Base-by-base conservation (phyloP, 37 sponge, comb jelly and placozoan genomes). In the Axinella damicornis region DNA sequence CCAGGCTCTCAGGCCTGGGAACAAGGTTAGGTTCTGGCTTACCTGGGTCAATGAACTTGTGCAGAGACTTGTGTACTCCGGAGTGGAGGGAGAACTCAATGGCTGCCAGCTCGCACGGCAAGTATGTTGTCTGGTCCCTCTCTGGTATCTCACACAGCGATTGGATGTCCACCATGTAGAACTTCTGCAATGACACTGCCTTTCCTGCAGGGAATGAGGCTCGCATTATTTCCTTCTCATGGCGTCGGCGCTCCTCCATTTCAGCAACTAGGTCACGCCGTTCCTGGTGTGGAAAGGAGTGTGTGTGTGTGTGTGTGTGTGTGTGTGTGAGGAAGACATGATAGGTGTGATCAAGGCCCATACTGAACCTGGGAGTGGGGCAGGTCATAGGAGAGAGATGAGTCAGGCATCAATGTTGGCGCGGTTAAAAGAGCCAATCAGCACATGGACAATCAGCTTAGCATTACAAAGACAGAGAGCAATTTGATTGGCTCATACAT, bases 11-110 rank as follows among this genome's bases (percentile, higher is more conserved):
- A n/a, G n/a, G n/a, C n/a, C n/a, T n/a, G n/a, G n/a, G n/a, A n/a
- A n/a, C n/a, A n/a, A n/a, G n/a, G n/a, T n/a, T n/a, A n/a, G n/a
- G n/a, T 5, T 36, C 1, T 41, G 24, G 16, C 61, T 79, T 41
- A 91, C 92, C 92, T 65, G 95, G 95, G 67, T 87, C 74, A n/a
- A 88, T 85, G 71, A 95, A 91, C 17, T 35, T 77, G 76, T 95
- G 95, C 57, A 57, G 72, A 12, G 58, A 36, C 28, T 40, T 53
- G 1, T 31, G 32, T 0, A 82, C 76, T 54, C 95, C 95, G 54
- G 67, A 32, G 20, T 64, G 40, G 12, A 95, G 57, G 46, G 83
- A 82, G 78, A 85, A 95, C 86, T 84, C 80, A 18, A 84, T 73
- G 14, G 88, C 27, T n/a, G 89, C 88, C 57, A 95, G 21, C 68